Evolutionary conservation across 2,113 vertebrate species (phyloP).

Genomic region (Felis chaus): DNA sequence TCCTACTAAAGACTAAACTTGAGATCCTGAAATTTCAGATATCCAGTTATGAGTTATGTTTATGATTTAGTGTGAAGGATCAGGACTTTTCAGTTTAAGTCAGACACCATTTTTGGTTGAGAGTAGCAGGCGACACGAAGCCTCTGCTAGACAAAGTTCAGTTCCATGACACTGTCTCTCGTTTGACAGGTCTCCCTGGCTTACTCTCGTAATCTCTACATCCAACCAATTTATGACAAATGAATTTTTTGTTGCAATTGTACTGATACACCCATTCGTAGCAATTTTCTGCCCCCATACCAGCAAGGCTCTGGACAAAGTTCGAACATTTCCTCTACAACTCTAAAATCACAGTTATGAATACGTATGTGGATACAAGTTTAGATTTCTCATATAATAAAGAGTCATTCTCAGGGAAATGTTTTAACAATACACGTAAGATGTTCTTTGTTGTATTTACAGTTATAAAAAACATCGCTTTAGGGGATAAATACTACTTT

Average conservation of each 20-base stretch:
- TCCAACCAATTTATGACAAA: constrained; percentile 30
- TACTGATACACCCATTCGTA: not conserved
- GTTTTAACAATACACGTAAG: constrained; percentile 24
- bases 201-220: constrained; percentile 29
- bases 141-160: not conserved
- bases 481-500: not conserved
- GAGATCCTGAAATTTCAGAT: not conserved
- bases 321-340: not conserved
- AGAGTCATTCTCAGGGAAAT: not conserved
- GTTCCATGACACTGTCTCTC: not conserved
- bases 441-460: not conserved
- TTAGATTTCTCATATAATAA: constrained; percentile 28
- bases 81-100: not conserved
- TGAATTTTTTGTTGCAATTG: not conserved
- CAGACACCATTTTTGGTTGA: not conserved
- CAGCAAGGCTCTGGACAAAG: not conserved
- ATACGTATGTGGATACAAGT: not conserved
- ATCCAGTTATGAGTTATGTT: not conserved
- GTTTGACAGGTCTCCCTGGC: not conserved
- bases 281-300: constrained; percentile 1
- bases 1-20: not conserved
- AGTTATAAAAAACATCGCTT: constrained; percentile 6
- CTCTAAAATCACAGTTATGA: constrained; percentile 26
- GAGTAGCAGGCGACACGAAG: not conserved
- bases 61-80: not conserved